Percentiles rank a stretch among this genome's conserved stretches.
These are phyloP conservation scores for Byasa hedistus DNA, from an alignment of 2,888 invertebrate genomes.

Conservation along the genomic window DNA sequence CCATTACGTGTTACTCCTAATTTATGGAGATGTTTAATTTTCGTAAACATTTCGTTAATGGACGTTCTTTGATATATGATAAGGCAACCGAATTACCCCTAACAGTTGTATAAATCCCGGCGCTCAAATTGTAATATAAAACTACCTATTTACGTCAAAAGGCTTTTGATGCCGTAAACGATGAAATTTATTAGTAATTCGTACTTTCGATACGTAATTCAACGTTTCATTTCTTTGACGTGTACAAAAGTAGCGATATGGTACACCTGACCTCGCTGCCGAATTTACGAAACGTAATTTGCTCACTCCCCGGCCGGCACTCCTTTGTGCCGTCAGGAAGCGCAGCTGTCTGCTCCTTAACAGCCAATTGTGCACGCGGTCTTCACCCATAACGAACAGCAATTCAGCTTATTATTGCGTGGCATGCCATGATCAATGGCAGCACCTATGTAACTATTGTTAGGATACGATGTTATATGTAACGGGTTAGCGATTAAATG, in stretches of 20 bases:
- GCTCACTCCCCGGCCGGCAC: constrained; percentile 16
- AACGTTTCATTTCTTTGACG: constrained; percentile 17
- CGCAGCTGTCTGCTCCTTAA: constrained; percentile 18
- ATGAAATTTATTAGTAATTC: not conserved
- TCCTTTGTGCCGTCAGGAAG: constrained; percentile 23
- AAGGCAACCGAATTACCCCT: no score
- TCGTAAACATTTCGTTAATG: not conserved
- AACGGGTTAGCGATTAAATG: constrained; percentile 22
- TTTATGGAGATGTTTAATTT: not conserved
- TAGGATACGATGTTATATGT: constrained; percentile 12
- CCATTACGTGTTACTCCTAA: not conserved
- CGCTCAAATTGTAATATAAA: no score
- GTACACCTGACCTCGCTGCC: constrained; percentile 27
- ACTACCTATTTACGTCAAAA: no score
- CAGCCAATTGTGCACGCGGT: constrained; percentile 11
- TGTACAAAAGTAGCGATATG: constrained; percentile 1
- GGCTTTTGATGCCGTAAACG: no score
- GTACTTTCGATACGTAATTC: not conserved
- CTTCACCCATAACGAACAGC: constrained; percentile 15
- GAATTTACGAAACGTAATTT: constrained; percentile 29
- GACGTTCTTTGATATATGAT: no score
- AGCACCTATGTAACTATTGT: constrained; percentile 2
- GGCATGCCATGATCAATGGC: not conserved
- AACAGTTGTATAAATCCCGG: no score
- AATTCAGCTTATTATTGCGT: constrained; percentile 21